phyloP scores from a whole-genome alignment of 2,888 invertebrate genomes.

The Dastarcus helophoroides region DNA sequence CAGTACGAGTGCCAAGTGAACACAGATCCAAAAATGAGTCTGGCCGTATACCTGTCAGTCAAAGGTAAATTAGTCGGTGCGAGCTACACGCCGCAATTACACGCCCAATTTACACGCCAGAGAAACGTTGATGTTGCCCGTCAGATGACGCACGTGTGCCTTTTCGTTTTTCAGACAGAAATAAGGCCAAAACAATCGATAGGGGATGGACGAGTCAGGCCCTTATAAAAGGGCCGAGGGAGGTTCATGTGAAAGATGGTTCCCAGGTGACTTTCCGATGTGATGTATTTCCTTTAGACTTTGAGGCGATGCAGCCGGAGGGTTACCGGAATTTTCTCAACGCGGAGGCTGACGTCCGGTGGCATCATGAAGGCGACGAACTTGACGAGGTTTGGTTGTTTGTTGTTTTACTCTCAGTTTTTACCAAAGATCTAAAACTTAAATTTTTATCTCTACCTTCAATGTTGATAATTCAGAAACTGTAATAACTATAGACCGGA shows the following conservation, averaged over 20 bases:
- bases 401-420: too few relatives aligned
- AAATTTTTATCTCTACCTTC: too few relatives aligned
- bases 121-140: too few relatives aligned
- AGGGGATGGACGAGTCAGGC: constrained; percentile 32
- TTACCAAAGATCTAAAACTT: too few relatives aligned
- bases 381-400: too few relatives aligned
- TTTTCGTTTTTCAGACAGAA: constrained; percentile 11
- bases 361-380: not conserved
- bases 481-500: too few relatives aligned
- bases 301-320: constrained; percentile 3
- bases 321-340: constrained; percentile 6
- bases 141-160: too few relatives aligned
- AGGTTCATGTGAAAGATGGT: constrained; percentile 42
- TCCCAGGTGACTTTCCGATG: constrained; percentile 46
- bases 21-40: constrained; percentile 63
- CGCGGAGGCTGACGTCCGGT: not conserved
- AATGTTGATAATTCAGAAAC: too few relatives aligned
- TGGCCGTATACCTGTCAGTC: constrained; percentile 52
- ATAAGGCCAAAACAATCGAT: constrained; percentile 8
- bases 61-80: constrained; percentile 45
- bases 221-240: constrained; percentile 43
- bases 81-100: too few relatives aligned
- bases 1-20: constrained; percentile 66
- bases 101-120: too few relatives aligned
- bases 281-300: constrained; percentile 36